Evolutionary conservation across 2,113 vertebrate genomes (phyloP), one percentile per base, ranked within the genome.

Genomic region (Grantiella picta): DNA sequence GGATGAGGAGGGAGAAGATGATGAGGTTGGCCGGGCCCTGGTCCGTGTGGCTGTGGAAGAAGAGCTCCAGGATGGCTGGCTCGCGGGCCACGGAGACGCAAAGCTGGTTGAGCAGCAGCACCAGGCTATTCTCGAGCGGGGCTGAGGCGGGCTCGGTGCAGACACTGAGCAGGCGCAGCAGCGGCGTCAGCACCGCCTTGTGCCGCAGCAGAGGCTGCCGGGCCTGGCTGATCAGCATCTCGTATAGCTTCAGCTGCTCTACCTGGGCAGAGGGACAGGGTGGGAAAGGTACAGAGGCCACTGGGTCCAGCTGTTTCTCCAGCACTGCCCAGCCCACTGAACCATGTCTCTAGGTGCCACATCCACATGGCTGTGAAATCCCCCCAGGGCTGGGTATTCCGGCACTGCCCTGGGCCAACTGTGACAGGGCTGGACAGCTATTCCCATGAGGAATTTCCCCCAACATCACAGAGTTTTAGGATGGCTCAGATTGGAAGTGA

Each of bases 1-100:
- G 99, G 78, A 99, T 98, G 31, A 99, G 98, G 73, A 99, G 98
- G 59, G 99, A 99, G 98, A 99, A 99, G 96, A 99, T 98, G 53
- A 99, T 98, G 91, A 99, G 98, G 86, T 99, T 98, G 91, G 98
- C 98, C 13, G 99, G 97, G 72, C 98, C 98, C 94, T 98, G 98
- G 87, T 98, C 98, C 1, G 97, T 47, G 21, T 98, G 98, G 45
- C 98, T 97, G 92, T 98, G 98, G 96, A 99, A 98, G 97, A 99
- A 97, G 95, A 99, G 98, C 98, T 99, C 99, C 31, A 99, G 97
- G 70, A 99, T 94, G 68, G 98, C 96, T 3, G 99, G 99, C 90
- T 99, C 98, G 42, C 98, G 98, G 65, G 99, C 98, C 98, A 99
- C 98, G 9, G 97, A 98, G 87, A 99, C 99, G 15, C 99, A 99